phyloP scores from a whole-genome alignment of 2,113 vertebrate genomes.

The Tenrec ecaudatus region DNA sequence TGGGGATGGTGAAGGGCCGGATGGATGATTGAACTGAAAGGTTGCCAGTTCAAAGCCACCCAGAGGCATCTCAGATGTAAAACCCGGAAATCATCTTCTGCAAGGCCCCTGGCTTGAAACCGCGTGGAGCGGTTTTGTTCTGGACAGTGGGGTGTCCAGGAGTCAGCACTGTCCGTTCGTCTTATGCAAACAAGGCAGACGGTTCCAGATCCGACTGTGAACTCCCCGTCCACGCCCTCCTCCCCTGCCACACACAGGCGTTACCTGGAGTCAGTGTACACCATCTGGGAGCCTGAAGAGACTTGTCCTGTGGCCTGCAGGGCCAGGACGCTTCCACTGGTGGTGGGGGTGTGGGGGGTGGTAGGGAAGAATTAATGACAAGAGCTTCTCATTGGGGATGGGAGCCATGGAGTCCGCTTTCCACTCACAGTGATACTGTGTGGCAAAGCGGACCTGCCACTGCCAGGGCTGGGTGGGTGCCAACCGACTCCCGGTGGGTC shows the following conservation, averaged over 20 bases:
- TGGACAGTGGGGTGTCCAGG: neutral
- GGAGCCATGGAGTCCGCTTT: neutral
- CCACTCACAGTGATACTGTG: neutral
- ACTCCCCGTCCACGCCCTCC: neutral
- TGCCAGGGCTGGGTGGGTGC: neutral
- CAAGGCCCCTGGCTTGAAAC: neutral
- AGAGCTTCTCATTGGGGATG: neutral
- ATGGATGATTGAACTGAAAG: neutral
- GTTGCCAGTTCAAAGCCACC: neutral
- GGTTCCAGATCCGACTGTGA: neutral
- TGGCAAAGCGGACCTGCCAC: neutral
- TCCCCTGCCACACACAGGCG: neutral
- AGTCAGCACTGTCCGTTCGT: neutral
- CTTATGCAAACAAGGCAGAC: constrained; percentile 1
- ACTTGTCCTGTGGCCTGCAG: neutral
- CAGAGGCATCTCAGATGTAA: neutral
- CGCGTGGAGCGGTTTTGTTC: neutral
- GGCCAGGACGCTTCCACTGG: neutral
- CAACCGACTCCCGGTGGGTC: neutral
- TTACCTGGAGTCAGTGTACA: neutral
- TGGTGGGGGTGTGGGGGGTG: neutral
- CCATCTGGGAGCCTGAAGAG: neutral
- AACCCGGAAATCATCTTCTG: neutral
- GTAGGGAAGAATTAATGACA: too few species aligned
- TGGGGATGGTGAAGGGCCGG: neutral